Percentiles rank a stretch among this genome's conserved stretches.
Conservation (phyloP, 23 tunicate genomes). For the Ascidia mentula region DNA sequence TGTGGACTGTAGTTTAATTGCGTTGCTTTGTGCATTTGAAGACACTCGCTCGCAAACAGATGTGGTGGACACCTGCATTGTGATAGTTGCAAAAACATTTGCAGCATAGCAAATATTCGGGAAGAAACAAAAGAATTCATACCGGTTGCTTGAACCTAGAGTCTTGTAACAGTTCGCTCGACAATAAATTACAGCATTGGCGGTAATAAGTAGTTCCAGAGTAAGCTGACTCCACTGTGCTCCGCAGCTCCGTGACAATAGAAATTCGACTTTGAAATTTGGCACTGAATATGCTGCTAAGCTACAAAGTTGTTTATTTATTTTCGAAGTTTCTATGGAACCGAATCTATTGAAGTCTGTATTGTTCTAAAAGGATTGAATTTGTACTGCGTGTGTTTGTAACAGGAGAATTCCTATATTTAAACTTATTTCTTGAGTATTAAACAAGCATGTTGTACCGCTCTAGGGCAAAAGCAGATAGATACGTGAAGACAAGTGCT, state of each 20-base stretch:
- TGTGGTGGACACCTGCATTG: neutral
- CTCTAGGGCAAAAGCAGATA: too few relatives aligned
- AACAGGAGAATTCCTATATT: too few relatives aligned
- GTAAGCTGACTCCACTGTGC: slow-evolving; percentile 6
- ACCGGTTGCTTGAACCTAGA: slow-evolving; percentile 12
- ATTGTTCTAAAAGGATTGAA: too few relatives aligned
- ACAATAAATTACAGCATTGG: neutral
- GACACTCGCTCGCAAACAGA: slow-evolving; percentile 13
- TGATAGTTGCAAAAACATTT: too few relatives aligned
- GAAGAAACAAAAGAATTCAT: neutral
- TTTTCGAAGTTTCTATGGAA: too few relatives aligned
- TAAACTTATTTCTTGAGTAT: too few relatives aligned
- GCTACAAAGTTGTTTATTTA: neutral
- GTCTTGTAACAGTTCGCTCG: neutral
- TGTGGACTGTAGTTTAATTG: neutral
- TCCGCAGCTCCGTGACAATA: neutral
- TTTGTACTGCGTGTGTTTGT: too few relatives aligned
- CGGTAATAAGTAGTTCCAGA: neutral
- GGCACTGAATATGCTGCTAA: neutral
- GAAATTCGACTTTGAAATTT: slow-evolving; percentile 8
- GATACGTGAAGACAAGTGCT: too few relatives aligned
- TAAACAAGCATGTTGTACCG: too few relatives aligned
- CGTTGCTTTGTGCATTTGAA: neutral
- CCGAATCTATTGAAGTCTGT: too few relatives aligned
- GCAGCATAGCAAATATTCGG: too few relatives aligned